Conservation (phyloP, 2,888 invertebrate genomes). For the Drosophila vallismaia region DNA sequence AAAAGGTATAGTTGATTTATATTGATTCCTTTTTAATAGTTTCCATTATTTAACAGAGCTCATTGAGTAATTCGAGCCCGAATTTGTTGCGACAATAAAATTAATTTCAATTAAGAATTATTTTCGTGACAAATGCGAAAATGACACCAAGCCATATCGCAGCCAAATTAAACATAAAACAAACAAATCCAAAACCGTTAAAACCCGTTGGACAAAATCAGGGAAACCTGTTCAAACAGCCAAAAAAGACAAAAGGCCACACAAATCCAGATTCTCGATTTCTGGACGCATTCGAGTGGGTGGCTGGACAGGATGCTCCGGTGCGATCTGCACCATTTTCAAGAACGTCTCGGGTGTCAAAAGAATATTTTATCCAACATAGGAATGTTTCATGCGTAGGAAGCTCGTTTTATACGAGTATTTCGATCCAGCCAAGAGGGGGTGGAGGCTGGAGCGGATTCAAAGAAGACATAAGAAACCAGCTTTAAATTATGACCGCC, state of each 20-base stretch:
- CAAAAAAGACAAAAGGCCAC: slow-evolving; percentile 26
- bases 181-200: slow-evolving; percentile 44
- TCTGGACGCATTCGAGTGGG: slow-evolving; percentile 23
- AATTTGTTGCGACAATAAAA: slow-evolving; percentile 37
- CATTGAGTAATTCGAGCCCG: slow-evolving; percentile 22
- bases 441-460: background rate
- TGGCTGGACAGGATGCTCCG: slow-evolving; percentile 29
- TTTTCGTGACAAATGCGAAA: slow-evolving; percentile 32
- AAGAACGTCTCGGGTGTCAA: slow-evolving; percentile 7
- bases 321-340: slow-evolving; percentile 16
- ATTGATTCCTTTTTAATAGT: slow-evolving; percentile 29
- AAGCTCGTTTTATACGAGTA: slow-evolving; percentile 6
- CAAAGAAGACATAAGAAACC: slow-evolving; percentile 22
- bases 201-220: slow-evolving; percentile 35
- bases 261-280: slow-evolving; percentile 14
- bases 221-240: slow-evolving; percentile 29
- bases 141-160: slow-evolving; percentile 20
- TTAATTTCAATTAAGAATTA: slow-evolving; percentile 33
- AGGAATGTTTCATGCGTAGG: slow-evolving; percentile 42
- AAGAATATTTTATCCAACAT: slow-evolving; percentile 14
- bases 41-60: slow-evolving; percentile 13
- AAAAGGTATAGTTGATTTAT: slow-evolving; percentile 19
- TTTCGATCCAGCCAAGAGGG: background rate
- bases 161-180: slow-evolving; percentile 36
- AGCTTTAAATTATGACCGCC: slow-evolving; percentile 46